Conservation (phyloP, 2,888 invertebrate species). For the Gari tellinella region DNA sequence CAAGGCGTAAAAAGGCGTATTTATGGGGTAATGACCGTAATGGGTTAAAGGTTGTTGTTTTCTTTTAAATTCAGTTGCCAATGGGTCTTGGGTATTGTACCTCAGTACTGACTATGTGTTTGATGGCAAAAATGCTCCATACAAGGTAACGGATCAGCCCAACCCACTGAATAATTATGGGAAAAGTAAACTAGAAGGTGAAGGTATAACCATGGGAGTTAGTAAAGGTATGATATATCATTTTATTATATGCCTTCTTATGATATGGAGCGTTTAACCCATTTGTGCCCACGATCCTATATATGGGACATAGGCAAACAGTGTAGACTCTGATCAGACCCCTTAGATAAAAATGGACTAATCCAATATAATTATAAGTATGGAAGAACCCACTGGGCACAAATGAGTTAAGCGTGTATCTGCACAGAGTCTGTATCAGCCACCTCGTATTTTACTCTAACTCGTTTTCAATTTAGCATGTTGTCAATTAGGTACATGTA, state of each 20-base stretch:
- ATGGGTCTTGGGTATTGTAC: conserved; percentile 84
- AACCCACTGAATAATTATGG: conserved; percentile 86
- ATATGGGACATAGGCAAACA: neutral
- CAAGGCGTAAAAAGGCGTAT: neutral
- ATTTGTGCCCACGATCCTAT: neutral
- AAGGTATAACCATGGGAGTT: conserved; percentile 81
- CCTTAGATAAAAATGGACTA: too few species aligned
- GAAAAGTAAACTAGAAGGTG: conserved; percentile 85
- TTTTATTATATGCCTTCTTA: too few species aligned
- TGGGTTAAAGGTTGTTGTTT: neutral
- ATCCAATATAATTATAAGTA: too few species aligned
- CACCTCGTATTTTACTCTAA: too few species aligned
- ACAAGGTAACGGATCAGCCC: conserved; percentile 82
- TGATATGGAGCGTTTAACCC: too few species aligned
- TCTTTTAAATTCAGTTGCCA: conserved; percentile 56
- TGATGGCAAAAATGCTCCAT: conserved; percentile 86
- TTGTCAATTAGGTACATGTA: too few species aligned
- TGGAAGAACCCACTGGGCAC: too few species aligned
- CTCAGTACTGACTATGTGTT: conserved; percentile 87
- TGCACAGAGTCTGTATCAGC: too few species aligned
- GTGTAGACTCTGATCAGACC: neutral
- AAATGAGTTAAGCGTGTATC: too few species aligned
- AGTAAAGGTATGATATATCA: conserved; percentile 79
- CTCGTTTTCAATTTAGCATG: too few species aligned
- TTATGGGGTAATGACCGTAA: too few species aligned